Evolutionary conservation across 2,113 vertebrate species (phyloP), one percentile per base, ranked within the genome.

Genomic region (Ochotona curzoniae): DNA sequence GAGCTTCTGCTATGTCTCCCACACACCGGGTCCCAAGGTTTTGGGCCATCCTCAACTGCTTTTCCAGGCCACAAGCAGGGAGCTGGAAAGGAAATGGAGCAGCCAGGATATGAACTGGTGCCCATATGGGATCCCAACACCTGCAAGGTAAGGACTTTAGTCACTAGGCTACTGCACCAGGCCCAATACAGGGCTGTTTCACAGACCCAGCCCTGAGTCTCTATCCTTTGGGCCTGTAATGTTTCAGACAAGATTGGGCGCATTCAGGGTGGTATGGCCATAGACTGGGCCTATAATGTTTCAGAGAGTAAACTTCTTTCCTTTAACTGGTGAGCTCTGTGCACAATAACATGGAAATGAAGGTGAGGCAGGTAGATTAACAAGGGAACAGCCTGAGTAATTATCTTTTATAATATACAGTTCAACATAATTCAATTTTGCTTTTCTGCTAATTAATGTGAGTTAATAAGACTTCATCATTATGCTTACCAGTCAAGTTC

Each of bases 371-470:
- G 47, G 47, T 4, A 83, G 51, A 71, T 44, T 69, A 90, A 51
- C 25, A 69, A 44, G 63, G 83, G 35, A 84, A 21, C 69, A 57
- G 47, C 78, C 83, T 61, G 88, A 82, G 32, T 66, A 74, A 66
- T 95, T 83, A 11, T 93, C 1, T 84, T 90, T 26, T 30, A 60
- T 90, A 81, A 94, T 75, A 88, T 23, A 80, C n/a, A 86, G 30
- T 26, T 92, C 51, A 25, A 70, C 26, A 3, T 87, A 83, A 90
- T 91, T 89, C 61, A 92, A 17, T 87, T 90, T 93, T 63, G n/a
- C 51, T 93, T 94, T 93, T 83, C n/a, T 71, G 64, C 60, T 95
- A 91, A 93, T 90, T 84, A 87, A 88, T 83, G 32, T 63, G 64
- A 95, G 89, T 91, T 94, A 95, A 75, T 90, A 78, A 76, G 35